phyloP scores from a whole-genome alignment of 2,888 invertebrate genomes.

The Dryococelus australis region DNA sequence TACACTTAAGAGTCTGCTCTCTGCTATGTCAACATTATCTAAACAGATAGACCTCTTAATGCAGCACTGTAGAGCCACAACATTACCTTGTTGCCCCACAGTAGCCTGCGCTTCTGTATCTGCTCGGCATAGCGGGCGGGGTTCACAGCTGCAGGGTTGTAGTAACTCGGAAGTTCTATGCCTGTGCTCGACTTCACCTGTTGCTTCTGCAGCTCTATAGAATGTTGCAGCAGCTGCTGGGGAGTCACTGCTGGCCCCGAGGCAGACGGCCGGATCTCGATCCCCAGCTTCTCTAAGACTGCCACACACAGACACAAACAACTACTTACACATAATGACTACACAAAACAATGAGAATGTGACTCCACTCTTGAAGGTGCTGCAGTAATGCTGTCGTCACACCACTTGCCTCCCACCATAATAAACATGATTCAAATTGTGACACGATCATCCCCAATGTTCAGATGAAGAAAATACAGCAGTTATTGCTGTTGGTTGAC shows the following conservation, averaged over 20 bases:
- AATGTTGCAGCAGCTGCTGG: constrained; percentile 62
- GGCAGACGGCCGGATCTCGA: constrained; percentile 55
- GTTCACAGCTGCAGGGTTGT: constrained; percentile 77
- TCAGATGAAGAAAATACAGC: too few species aligned
- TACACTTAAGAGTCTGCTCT: too few species aligned
- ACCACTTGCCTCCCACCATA: too few species aligned
- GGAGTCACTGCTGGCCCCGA: constrained; percentile 64
- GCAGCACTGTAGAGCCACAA: too few species aligned
- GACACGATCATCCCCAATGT: too few species aligned
- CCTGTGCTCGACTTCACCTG: constrained; percentile 58
- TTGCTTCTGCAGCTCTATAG: constrained; percentile 58
- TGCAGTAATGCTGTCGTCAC: too few species aligned
- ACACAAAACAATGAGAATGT: background rate
- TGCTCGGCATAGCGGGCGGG: constrained; percentile 86
- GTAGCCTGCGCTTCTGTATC: constrained; percentile 88
- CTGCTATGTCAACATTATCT: too few species aligned
- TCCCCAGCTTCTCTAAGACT: constrained; percentile 52
- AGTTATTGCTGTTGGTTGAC: too few species aligned
- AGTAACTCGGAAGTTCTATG: constrained; percentile 71
- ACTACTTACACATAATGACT: too few species aligned
- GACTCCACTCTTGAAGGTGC: background rate
- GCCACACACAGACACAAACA: constrained; percentile 23
- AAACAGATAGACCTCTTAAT: too few species aligned
- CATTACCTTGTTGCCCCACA: constrained; percentile 83
- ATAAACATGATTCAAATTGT: too few species aligned